Percentiles rank a stretch among this genome's conserved stretches.
phyloP scores from a whole-genome alignment of 2,113 vertebrate genomes.

The Hippocampus zosterae region DNA sequence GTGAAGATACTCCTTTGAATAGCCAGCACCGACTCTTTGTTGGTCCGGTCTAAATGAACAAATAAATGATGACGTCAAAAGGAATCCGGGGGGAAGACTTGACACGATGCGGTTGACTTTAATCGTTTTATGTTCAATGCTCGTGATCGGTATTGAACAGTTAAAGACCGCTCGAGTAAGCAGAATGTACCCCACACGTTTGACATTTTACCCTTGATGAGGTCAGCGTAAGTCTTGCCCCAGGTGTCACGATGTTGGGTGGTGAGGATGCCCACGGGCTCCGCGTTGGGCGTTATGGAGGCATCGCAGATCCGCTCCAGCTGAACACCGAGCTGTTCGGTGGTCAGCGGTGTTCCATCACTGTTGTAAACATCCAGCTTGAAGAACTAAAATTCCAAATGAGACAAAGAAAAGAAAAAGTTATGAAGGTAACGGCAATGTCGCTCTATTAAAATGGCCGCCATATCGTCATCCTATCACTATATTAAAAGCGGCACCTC shows the following conservation, averaged over 20 bases:
- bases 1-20: constrained; percentile 94
- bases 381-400: constrained; percentile 79
- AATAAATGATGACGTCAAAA: background rate
- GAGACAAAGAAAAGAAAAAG: background rate
- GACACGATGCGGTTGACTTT: background rate
- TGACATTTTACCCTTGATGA: constrained; percentile 78
- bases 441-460: too few species aligned
- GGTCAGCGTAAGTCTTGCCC: constrained; percentile 85
- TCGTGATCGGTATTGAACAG: background rate
- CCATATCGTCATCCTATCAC: too few species aligned
- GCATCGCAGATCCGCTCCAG: constrained; percentile 90
- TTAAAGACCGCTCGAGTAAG: background rate
- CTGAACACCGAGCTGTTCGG: constrained; percentile 84
- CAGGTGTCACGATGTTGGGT: constrained; percentile 88
- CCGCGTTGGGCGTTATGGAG: constrained; percentile 76
- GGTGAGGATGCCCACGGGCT: constrained; percentile 91
- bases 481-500: too few species aligned
- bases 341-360: constrained; percentile 79
- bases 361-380: constrained; percentile 86
- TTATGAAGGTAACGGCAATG: too few species aligned
- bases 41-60: constrained; percentile 78
- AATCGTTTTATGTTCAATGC: background rate
- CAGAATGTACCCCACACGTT: background rate
- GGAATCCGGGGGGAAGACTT: background rate
- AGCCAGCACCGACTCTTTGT: constrained; percentile 79